Evolutionary conservation across 2,888 invertebrate species (phyloP), one percentile per base, ranked within the genome.

Genomic region (Cephus nigrinus): DNA sequence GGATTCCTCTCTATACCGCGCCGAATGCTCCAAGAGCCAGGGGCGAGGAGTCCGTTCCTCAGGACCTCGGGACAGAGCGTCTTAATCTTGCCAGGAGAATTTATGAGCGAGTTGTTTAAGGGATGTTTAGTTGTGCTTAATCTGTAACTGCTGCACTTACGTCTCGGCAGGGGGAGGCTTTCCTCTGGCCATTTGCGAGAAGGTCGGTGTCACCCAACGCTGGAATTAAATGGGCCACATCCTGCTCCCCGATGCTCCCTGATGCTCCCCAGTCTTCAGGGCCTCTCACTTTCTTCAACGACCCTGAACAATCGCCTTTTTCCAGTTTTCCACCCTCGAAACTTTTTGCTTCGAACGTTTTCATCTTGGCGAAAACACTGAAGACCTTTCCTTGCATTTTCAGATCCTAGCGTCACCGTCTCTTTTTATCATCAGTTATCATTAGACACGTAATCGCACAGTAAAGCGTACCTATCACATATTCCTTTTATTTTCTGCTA

Each of bases 71-170:
- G 81, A 77, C 81, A 78, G 80, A 83, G 83, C 83, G 84, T 86
- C 87, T 87, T 88, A 89, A 89, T 89, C 88, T 87, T 85, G 79
- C 76, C 77, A 73, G 23, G 79, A 80, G 82, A 87, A 89, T 89
- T 88, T 88, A 87, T 84, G 84, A 83, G 80, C 83, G 80, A 84
- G 84, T 87, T 88, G 87, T 88, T 88, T 84, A 86, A 86, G 83
- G 82, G 84, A 88, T 88, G 87, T 86, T 88, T 87, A 88, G 86
- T 83, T 83, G 86, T 82, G 84, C 86, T 88, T 87, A 88, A 88
- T 88, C 87, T 85, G 86, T 88, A 87, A 84, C 85, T 84, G 83
- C 83, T 86, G 82, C 83, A 80, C 81, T 82, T 80, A 82, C 81
- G 77, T 80, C 76, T 74, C 74, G 76, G 73, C 1, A 12, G 12